Percentiles rank a stretch among this genome's conserved stretches.
Evolutionary conservation across 2,797 vertebrate genomes (phyloP).

Genomic region (Microcaecilia unicolor): DNA sequence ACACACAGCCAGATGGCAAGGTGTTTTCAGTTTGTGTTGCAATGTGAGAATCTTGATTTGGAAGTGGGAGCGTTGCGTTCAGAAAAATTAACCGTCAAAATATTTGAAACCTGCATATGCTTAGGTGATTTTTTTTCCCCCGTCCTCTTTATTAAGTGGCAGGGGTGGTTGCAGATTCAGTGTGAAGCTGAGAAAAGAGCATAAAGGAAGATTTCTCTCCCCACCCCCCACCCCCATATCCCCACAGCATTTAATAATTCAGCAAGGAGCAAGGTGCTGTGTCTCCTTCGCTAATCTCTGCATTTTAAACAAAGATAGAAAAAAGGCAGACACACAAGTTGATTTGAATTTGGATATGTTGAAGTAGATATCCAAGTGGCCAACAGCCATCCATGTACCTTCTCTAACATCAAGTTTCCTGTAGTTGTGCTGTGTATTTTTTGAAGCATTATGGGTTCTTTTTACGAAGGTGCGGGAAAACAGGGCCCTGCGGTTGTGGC

Average conservation of each 20-base stretch:
- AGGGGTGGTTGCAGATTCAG: no score
- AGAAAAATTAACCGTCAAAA: constrained; percentile 32
- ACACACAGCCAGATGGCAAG: constrained; percentile 55
- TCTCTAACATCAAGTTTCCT: no score
- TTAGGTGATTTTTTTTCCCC: neutral
- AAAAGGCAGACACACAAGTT: neutral
- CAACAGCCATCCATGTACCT: no score
- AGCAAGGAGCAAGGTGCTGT: constrained; percentile 53
- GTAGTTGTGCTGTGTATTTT: no score
- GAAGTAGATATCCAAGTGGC: no score
- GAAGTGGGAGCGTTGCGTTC: constrained; percentile 23
- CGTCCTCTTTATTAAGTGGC: no score
- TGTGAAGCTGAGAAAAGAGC: constrained; percentile 24
- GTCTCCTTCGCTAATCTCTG: constrained; percentile 50
- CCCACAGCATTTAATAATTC: constrained; percentile 69
- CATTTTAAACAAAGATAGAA: constrained; percentile 38
- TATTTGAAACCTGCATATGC: constrained; percentile 20
- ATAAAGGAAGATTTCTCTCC: constrained; percentile 30
- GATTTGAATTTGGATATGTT: no score
- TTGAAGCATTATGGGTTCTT: no score
- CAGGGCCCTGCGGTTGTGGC: no score
- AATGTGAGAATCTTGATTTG: constrained; percentile 19
- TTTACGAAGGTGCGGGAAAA: no score
- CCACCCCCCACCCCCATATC: no score
- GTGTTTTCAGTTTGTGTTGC: constrained; percentile 39